phyloP scores from a whole-genome alignment of 2,113 vertebrate genomes.

The Promerops cafer region DNA sequence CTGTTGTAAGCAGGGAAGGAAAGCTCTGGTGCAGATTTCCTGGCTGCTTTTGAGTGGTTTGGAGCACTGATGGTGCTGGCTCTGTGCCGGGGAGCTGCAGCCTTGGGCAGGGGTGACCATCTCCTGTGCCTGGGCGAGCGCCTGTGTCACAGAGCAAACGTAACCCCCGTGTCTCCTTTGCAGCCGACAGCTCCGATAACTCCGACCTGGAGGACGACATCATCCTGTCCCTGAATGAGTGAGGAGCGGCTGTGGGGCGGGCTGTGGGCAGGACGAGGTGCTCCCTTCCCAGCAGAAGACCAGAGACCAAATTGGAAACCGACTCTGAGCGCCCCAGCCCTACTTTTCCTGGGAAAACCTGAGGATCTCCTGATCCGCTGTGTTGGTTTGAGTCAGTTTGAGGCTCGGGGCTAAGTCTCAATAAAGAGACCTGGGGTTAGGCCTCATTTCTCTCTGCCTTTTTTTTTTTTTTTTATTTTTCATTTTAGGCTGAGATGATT shows the following conservation, averaged over 20 bases:
- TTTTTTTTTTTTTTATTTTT: constrained; percentile 39
- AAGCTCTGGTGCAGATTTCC: not conserved
- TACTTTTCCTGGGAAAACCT: constrained; percentile 18
- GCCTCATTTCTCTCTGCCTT: constrained; percentile 62
- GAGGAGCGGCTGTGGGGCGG: constrained; percentile 16
- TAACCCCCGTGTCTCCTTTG: constrained; percentile 55
- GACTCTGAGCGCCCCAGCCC: constrained; percentile 37
- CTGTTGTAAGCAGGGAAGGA: not conserved
- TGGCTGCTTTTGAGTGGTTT: not conserved
- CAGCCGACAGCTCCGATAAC: constrained; percentile 95
- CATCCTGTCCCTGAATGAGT: constrained; percentile 87
- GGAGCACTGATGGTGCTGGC: not conserved
- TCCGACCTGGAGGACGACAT: constrained; percentile 98
- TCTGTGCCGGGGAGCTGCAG: not conserved
- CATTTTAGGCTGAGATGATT: constrained; percentile 65
- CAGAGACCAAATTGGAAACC: constrained; percentile 61
- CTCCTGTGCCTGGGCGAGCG: not conserved
- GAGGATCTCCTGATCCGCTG: constrained; percentile 50
- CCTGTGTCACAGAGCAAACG: not conserved
- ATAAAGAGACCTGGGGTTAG: constrained; percentile 53
- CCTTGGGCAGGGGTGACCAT: not conserved
- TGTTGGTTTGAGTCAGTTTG: constrained; percentile 33
- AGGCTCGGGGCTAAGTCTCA: constrained; percentile 24
- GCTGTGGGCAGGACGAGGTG: constrained; percentile 6
- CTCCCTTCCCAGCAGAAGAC: constrained; percentile 49